A percentile compares a stretch with the other conserved stretches of the same genome.
Evolutionary conservation across 2,888 invertebrate species (phyloP).

Genomic region (Hypomecis atomaria): DNA sequence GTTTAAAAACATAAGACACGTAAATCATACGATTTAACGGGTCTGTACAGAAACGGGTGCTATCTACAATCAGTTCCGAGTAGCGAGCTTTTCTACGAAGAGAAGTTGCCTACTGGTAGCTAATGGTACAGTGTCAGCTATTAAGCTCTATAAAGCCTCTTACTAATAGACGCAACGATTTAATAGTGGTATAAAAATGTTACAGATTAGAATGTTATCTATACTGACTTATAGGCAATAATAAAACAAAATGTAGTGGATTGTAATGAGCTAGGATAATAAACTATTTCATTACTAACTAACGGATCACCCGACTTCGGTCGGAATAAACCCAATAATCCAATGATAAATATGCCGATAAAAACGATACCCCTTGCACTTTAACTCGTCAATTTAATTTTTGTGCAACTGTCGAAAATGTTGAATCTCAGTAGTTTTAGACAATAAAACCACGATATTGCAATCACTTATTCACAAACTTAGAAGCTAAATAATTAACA

Average conservation of each 20-base stretch:
- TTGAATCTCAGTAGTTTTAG: too few species aligned
- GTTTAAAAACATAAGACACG: conserved; percentile 27
- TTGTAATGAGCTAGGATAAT: too few species aligned
- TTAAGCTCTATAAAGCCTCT: conserved; percentile 8
- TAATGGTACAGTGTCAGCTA: conserved; percentile 11
- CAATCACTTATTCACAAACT: too few species aligned
- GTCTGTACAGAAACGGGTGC: conserved; percentile 34
- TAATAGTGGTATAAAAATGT: background rate
- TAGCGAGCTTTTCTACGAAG: conserved; percentile 41
- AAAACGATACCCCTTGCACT: too few species aligned
- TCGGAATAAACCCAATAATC: too few species aligned
- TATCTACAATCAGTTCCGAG: conserved; percentile 40
- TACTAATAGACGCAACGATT: conserved; percentile 1
- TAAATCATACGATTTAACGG: conserved; percentile 38
- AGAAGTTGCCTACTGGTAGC: background rate
- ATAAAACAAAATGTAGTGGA: background rate
- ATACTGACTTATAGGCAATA: background rate
- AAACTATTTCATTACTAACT: too few species aligned
- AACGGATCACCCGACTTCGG: too few species aligned
- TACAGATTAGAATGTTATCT: background rate
- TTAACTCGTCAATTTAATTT: too few species aligned
- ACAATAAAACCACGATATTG: too few species aligned
- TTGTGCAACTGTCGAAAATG: too few species aligned
- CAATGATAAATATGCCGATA: too few species aligned
- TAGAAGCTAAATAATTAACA: too few species aligned